Conservation (phyloP, 1,140 invertebrate genomes). For the Andrena cerasifolii region DNA sequence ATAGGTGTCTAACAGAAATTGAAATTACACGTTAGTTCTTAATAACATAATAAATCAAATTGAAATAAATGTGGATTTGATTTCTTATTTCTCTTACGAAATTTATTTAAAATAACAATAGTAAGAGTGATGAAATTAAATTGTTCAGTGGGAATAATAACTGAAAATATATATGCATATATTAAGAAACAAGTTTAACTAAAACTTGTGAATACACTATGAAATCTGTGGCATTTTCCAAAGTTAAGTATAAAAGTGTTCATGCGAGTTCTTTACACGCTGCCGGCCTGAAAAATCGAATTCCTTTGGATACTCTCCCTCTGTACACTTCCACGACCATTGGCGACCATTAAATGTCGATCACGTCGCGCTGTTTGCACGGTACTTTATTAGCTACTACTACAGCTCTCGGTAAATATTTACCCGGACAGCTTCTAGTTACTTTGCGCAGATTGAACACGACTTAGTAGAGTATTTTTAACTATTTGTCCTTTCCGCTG, state of each 20-base stretch:
- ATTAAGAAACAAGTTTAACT: not conserved
- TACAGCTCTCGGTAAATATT: constrained; percentile 27
- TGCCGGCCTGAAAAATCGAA: constrained; percentile 14
- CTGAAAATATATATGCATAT: too few relatives aligned
- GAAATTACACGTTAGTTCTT: too few relatives aligned
- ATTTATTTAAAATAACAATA: too few relatives aligned
- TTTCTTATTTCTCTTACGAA: too few relatives aligned
- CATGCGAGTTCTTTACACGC: too few relatives aligned
- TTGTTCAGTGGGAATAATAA: too few relatives aligned
- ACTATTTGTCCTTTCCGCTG: not conserved
- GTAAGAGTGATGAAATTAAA: too few relatives aligned
- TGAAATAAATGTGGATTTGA: too few relatives aligned
- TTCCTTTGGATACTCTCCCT: constrained; percentile 12
- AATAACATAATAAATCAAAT: too few relatives aligned
- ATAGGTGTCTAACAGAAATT: too few relatives aligned
- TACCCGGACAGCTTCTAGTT: constrained; percentile 12
- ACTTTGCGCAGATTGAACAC: constrained; percentile 27
- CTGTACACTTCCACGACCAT: constrained; percentile 25
- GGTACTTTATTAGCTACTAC: constrained; percentile 54
- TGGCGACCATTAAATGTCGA: constrained; percentile 44
- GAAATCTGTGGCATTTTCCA: not conserved
- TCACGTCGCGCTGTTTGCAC: constrained; percentile 53
- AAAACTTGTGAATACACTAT: not conserved
- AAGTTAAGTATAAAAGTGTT: not conserved
- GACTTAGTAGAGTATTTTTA: not conserved